Evolutionary conservation across 1,140 invertebrate species (phyloP).

Genomic region (Trachymyrmex cornetzi): DNA sequence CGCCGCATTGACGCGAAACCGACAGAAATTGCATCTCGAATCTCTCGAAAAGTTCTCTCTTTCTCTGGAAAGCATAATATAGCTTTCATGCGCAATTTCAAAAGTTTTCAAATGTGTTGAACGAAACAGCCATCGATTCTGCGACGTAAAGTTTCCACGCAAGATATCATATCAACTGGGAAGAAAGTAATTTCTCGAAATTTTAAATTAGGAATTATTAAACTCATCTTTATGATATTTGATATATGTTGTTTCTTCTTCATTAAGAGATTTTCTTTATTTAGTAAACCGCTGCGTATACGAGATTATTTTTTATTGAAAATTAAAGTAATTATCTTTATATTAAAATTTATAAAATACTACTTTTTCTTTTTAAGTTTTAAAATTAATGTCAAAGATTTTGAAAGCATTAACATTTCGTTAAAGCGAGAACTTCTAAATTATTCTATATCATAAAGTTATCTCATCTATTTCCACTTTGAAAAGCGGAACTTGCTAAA

Average conservation of each 20-base stretch:
- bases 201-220: not conserved
- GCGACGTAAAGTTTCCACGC: not conserved
- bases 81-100: not conserved
- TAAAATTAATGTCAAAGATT: not conserved
- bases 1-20: conserved; percentile 48
- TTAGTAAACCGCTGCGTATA: not conserved
- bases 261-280: not conserved
- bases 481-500: not conserved
- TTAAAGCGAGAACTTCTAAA: not conserved
- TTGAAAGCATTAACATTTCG: not conserved
- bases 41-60: not conserved
- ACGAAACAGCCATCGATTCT: not conserved
- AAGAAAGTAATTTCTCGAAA: not conserved
- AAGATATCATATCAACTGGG: not conserved
- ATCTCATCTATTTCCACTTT: not conserved
- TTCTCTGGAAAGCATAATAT: not conserved
- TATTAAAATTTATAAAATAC: conserved; percentile 1
- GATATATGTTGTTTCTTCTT: not conserved
- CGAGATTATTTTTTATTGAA: not conserved
- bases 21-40: conserved; percentile 44
- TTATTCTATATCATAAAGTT: not conserved
- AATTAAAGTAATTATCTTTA: not conserved
- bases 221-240: not conserved
- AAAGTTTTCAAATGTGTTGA: conserved; percentile 14
- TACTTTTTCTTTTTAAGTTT: not conserved